Base-by-base conservation (phyloP, 1,140 invertebrate species). In the Pristionchus pacificus region DNA sequence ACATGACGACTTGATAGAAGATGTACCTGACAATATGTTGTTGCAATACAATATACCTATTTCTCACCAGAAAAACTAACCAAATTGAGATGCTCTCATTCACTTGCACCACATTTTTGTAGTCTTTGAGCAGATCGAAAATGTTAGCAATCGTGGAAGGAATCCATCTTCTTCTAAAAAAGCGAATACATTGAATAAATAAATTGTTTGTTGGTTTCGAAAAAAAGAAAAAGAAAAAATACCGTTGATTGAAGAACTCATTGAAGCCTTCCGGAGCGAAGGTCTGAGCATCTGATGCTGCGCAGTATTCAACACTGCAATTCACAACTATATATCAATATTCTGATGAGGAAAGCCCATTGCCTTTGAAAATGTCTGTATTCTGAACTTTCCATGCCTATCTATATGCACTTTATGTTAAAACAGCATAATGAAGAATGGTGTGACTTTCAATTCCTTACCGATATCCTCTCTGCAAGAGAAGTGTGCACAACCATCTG, bases 121-220 rank as follows among this genome's bases (percentile, higher is more conserved):
- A 87, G 72, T 88, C 87, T 3, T 83, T 76, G 1, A 89, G 78
- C 13, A 89, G 79, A 78, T 90, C 89, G 78, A 89, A 85, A 72
- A 89, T 89, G 80, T 90, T 90, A 61, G 89, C 89, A 79, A 89
- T 85, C 3, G 89, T 89, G 3, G 88, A 89, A 1, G 89, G 89
- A 64, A 89, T 88, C 89, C 89, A 89, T 6, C 89, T 83, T 65
- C 89, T 81, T 6, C 88, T 78, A n/a, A n/a, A n/a, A n/a, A n/a
- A n/a, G n/a, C n/a, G n/a, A n/a, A n/a, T n/a, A n/a, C n/a, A n/a
- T 79, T 89, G 88, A 65, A 77, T 89, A 77, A 87, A 89, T 78
- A 88, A 89, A 78, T 89, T 88, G 61, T 85, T 78, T n/a, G n/a
- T n/a, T n/a, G n/a, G n/a, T n/a, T n/a, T n/a, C n/a, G n/a, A n/a